Evolutionary conservation across 2,113 vertebrate species (phyloP).

Genomic region (Thamnophis sirtalis): DNA sequence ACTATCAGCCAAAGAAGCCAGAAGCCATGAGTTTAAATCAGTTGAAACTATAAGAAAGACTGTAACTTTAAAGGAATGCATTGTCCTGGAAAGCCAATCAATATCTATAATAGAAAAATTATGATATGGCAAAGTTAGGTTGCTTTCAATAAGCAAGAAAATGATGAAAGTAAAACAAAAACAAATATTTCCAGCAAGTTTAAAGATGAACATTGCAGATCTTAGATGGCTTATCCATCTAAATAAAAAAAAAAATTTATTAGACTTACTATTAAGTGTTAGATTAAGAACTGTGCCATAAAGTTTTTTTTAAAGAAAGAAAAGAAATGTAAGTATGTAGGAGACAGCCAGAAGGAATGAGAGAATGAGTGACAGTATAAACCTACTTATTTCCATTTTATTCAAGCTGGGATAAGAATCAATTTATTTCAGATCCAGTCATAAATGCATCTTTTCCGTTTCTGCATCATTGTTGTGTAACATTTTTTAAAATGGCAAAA

Average conservation of each 20-base stretch:
- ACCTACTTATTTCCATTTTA: not conserved
- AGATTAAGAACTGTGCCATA: not conserved
- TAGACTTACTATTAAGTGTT: not conserved
- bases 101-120: not conserved
- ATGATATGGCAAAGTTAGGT: not conserved
- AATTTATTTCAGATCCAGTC: not conserved
- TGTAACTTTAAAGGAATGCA: not conserved
- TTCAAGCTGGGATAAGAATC: not conserved
- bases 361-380: not conserved
- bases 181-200: not conserved
- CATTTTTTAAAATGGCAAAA: not conserved
- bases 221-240: not conserved
- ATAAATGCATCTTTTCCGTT: not conserved
- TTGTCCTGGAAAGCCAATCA: not conserved
- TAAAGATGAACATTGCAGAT: not conserved
- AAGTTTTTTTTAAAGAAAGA: not conserved
- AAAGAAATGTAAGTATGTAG: not conserved
- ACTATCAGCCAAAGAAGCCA: not conserved
- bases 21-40: not conserved
- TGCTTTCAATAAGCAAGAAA: not conserved
- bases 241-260: not conserved
- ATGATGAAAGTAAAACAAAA: not conserved
- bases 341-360: not conserved
- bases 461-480: not conserved
- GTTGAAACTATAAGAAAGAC: not conserved